phyloP scores from a whole-genome alignment of 2,797 vertebrate species.

The Phylloscopus collybita region DNA sequence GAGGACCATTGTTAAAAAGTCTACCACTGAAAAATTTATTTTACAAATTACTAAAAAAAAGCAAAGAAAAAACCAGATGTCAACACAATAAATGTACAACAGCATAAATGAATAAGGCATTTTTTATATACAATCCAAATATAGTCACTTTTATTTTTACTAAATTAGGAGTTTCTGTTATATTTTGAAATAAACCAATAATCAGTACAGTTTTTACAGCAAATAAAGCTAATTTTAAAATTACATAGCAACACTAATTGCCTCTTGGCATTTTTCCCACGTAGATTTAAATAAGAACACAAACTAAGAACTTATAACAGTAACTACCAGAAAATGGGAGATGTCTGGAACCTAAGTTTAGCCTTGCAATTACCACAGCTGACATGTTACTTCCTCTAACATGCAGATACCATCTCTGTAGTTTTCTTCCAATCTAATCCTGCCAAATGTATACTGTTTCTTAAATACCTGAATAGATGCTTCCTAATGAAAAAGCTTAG shows the following conservation, averaged over 20 bases:
- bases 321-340: background rate
- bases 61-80: background rate
- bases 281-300: background rate
- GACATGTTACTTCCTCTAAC: background rate
- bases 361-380: background rate
- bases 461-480: background rate
- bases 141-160: background rate
- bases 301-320: background rate
- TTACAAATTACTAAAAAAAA: background rate
- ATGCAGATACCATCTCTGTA: background rate
- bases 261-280: background rate
- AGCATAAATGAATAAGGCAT: background rate
- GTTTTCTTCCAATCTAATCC: background rate
- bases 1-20: background rate
- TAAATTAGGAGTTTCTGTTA: background rate
- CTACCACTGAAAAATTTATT: background rate
- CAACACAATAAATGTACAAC: background rate
- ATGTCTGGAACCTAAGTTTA: background rate
- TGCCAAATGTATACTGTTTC: background rate
- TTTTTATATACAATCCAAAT: background rate
- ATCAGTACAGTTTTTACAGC: background rate
- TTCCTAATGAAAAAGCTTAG: background rate
- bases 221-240: constrained; percentile 52
- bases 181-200: constrained; percentile 1
- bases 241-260: constrained; percentile 11